Percentiles rank a stretch among this genome's conserved stretches.
Conservation (phyloP, 1,140 invertebrate species). For the Drosophila littoralis region DNA sequence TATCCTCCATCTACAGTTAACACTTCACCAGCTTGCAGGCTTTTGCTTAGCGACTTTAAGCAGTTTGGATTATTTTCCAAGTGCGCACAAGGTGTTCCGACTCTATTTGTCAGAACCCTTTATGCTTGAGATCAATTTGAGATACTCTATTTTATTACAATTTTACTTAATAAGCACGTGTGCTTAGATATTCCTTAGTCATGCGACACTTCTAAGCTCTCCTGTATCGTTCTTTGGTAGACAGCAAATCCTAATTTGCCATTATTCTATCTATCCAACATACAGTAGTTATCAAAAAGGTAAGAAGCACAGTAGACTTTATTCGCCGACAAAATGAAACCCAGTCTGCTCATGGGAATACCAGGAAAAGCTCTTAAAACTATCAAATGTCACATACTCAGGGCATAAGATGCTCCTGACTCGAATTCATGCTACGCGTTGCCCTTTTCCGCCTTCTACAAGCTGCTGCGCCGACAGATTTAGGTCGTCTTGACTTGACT, state of each 20-base stretch:
- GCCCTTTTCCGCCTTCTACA: too few relatives aligned
- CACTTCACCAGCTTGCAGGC: too few relatives aligned
- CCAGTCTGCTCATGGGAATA: neutral
- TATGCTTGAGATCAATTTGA: too few relatives aligned
- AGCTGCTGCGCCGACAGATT: too few relatives aligned
- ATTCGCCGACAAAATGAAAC: neutral
- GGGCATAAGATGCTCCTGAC: neutral
- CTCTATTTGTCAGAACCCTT: too few relatives aligned
- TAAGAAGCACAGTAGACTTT: neutral
- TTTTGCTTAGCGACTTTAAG: too few relatives aligned
- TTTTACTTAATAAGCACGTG: too few relatives aligned
- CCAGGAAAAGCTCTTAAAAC: conserved; percentile 1
- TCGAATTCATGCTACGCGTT: neutral
- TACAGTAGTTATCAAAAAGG: neutral
- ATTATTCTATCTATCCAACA: neutral
- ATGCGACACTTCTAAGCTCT: neutral
- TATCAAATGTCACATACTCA: conserved; percentile 2
- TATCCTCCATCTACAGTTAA: too few relatives aligned
- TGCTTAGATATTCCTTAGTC: neutral
- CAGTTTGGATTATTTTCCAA: too few relatives aligned
- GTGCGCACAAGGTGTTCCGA: too few relatives aligned
- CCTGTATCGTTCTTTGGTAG: neutral
- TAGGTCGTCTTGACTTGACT: too few relatives aligned
- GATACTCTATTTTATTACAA: too few relatives aligned
- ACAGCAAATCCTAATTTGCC: neutral